A percentile compares a stretch with the other conserved stretches of the same genome.
phyloP scores from a whole-genome alignment of 2,888 invertebrate genomes.

The Ashinkailepas kermadecensis region DNA sequence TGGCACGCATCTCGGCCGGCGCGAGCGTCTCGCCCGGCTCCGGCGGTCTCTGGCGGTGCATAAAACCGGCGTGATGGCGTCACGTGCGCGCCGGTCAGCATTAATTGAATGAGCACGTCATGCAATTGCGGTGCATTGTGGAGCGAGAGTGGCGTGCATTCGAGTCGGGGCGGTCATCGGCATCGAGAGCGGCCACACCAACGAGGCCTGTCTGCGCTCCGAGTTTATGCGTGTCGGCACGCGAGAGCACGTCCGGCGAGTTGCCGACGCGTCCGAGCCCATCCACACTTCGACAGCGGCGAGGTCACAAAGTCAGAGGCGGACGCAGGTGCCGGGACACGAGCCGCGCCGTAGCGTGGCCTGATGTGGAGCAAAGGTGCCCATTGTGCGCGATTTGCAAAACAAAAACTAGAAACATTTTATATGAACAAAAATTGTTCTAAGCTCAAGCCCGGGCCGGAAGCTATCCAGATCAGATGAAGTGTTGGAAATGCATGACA shows the following conservation, averaged over 20 bases:
- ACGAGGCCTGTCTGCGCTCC: conserved; percentile 9
- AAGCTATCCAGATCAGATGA: too few species aligned
- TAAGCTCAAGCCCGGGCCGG: too few species aligned
- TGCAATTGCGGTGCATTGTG: conserved; percentile 8
- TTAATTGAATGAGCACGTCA: background rate
- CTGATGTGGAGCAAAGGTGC: too few species aligned
- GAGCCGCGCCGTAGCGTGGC: too few species aligned
- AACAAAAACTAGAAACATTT: too few species aligned
- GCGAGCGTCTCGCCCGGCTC: background rate
- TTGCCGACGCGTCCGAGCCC: background rate
- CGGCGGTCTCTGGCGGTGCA: background rate
- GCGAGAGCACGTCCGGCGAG: background rate
- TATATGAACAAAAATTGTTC: too few species aligned
- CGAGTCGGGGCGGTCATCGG: background rate
- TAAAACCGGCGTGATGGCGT: background rate
- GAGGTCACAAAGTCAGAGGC: too few species aligned
- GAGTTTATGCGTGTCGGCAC: conserved; percentile 7
- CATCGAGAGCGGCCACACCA: conserved; percentile 22
- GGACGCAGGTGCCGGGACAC: too few species aligned
- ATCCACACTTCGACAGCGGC: too few species aligned
- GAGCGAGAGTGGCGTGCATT: background rate
- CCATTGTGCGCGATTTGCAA: too few species aligned
- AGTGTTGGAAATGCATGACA: too few species aligned
- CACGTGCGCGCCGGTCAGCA: background rate
- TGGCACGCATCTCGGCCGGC: background rate